A percentile compares a stretch with the other conserved stretches of the same genome.
These are phyloP conservation scores for Coreoperca whiteheadi DNA, from an alignment of 2,113 vertebrate genomes.

Conservation along the genomic window DNA sequence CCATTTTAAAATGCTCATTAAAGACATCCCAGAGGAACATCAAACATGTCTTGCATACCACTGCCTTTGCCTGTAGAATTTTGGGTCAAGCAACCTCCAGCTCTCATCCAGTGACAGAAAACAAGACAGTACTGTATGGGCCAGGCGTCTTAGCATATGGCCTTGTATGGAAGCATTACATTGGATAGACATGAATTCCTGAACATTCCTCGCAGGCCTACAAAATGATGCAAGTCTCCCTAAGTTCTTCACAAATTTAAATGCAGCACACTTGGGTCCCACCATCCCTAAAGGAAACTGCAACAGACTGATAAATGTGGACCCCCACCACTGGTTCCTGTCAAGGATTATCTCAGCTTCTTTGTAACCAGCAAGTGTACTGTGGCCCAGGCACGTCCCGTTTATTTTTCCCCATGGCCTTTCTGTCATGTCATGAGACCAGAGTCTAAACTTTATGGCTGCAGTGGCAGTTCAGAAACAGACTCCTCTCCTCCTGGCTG, in stretches of 20 bases:
- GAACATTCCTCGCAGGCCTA: conserved; percentile 72
- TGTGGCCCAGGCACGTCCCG: neutral
- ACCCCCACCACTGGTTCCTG: conserved; percentile 45
- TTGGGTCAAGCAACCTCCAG: conserved; percentile 73
- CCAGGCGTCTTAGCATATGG: conserved; percentile 50
- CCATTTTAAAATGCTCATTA: conserved; percentile 77
- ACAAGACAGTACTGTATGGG: conserved; percentile 47
- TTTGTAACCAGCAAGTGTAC: conserved; percentile 18
- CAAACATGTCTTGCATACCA: conserved; percentile 83
- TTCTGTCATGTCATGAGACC: neutral
- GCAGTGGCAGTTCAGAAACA: conserved; percentile 1
- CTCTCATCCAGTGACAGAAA: conserved; percentile 71
- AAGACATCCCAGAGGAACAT: conserved; percentile 81
- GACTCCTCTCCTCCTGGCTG: conserved; percentile 6
- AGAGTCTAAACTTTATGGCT: conserved; percentile 13
- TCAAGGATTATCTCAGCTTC: conserved; percentile 12
- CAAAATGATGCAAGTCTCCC: conserved; percentile 68
- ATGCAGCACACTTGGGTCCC: conserved; percentile 36
- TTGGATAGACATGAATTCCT: conserved; percentile 48
- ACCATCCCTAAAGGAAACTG: conserved; percentile 39
- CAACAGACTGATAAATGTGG: conserved; percentile 43
- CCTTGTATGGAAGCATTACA: conserved; percentile 84
- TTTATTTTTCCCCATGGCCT: conserved; percentile 17
- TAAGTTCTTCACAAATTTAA: conserved; percentile 66
- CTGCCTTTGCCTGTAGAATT: conserved; percentile 68